Base-by-base conservation (phyloP, 2,797 vertebrate species). In the Pelobates cultripes region DNA sequence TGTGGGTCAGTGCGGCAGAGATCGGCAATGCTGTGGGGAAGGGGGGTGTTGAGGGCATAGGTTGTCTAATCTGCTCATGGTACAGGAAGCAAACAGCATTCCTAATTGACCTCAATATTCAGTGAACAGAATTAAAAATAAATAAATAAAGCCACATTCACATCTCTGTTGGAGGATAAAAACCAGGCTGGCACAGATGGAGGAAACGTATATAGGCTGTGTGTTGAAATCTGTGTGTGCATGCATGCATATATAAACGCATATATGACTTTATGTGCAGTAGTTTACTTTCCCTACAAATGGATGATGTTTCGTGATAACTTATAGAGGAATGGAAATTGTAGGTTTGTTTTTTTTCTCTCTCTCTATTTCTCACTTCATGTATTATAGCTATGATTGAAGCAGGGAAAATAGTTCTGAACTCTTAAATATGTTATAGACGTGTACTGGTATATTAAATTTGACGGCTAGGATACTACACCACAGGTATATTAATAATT, bases 81-180 rank as follows among this genome's bases (percentile, higher is more conserved):
- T 91, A 89, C 77, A 89, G 89, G 89, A 89, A 85, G 90, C 92
- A 96, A 93, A 93, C 91, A 86, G 92, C 90, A 88, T 93, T 92
- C 90, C 90, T 94, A 94, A 94, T 96, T 94, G 91, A 94, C 94
- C 94, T 94, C 93, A 93, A 96, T 96, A 95, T 93, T 95, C 93
- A 96, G 75, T 95, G 95, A 96, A 90, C 89, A 92, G 89, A 70
- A 83, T 70, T 28, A 66, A 80, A 74, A 75, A 92, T 89, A 90
- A 94, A 94, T 92, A 85, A 89, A 91, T 93, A 92, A 88, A 89
- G 90, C 77, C 73, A 84, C 87, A 70, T 83, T 85, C 88, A 78
- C 86, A 82, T 92, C 84, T 90, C 89, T 80, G 82, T 76, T 74
- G 85, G 75, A 74, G 87, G 84, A 85, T 74, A 72, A 84, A 87